A percentile compares a stretch with the other conserved stretches of the same genome.
Evolutionary conservation across 2,888 invertebrate species (phyloP).

Genomic region (Andrena fulva): DNA sequence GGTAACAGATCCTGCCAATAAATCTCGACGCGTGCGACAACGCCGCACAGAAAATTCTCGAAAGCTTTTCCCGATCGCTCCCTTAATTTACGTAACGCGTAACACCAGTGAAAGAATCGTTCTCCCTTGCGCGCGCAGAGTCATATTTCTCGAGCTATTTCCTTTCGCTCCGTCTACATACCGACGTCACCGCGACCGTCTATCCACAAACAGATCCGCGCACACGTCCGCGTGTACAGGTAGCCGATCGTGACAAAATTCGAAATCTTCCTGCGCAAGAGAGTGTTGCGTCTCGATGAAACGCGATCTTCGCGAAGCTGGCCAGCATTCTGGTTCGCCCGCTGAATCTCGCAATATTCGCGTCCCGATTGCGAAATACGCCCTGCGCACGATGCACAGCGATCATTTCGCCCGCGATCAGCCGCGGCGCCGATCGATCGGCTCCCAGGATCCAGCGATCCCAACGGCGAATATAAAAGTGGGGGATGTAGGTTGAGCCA

Average conservation of each 20-base stretch:
- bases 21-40: neutral
- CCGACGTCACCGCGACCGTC: conserved; percentile 7
- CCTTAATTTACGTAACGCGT: conserved; percentile 36
- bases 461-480: neutral
- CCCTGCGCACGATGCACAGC: conserved; percentile 16
- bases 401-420: conserved; percentile 20
- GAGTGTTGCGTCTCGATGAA: conserved; percentile 10
- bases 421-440: conserved; percentile 6
- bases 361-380: conserved; percentile 38
- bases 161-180: conserved; percentile 37
- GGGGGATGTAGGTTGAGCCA: conserved; percentile 24
- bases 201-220: neutral
- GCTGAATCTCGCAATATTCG: conserved; percentile 39
- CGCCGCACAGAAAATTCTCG: neutral
- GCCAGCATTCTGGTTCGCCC: conserved; percentile 32
- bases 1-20: neutral
- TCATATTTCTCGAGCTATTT: conserved; percentile 52
- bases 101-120: conserved; percentile 29
- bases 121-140: conserved; percentile 14
- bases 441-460: neutral
- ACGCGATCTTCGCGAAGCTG: conserved; percentile 39
- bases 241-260: conserved; percentile 27
- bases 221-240: neutral
- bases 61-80: conserved; percentile 14
- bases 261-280: conserved; percentile 34